These are phyloP conservation scores for Sclerurus mexicanus DNA, from an alignment of 2,113 vertebrate genomes.

Conservation along the genomic window DNA sequence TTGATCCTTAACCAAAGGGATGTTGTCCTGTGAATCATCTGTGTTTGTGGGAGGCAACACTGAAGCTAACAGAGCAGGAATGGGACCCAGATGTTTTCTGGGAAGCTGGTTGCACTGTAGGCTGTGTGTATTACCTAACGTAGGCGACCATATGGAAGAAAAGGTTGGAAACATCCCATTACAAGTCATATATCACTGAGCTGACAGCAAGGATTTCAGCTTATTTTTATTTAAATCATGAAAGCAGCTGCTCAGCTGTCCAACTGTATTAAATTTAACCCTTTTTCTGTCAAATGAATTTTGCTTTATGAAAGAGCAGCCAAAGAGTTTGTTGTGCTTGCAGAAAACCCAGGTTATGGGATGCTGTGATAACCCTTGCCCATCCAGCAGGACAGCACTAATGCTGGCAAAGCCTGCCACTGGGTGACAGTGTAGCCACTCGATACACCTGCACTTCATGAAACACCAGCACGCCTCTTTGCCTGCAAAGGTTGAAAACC, in stretches of 20 bases:
- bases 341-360: constrained; percentile 34
- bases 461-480: neutral
- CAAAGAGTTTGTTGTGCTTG: constrained; percentile 19
- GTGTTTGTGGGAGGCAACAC: constrained; percentile 73
- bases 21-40: constrained; percentile 75
- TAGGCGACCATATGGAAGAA: constrained; percentile 84
- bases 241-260: constrained; percentile 87
- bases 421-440: constrained; percentile 19
- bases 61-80: constrained; percentile 74
- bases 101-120: constrained; percentile 71
- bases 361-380: constrained; percentile 4
- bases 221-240: constrained; percentile 94
- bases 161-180: constrained; percentile 91
- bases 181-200: constrained; percentile 89
- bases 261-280: constrained; percentile 83
- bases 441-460: neutral
- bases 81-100: constrained; percentile 81
- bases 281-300: constrained; percentile 71
- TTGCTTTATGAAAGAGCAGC: constrained; percentile 65
- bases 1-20: constrained; percentile 74
- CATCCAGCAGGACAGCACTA: neutral
- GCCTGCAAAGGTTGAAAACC: neutral
- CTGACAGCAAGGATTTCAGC: constrained; percentile 89
- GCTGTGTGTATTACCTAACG: constrained; percentile 83
- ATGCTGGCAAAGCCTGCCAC: constrained; percentile 20